Evolutionary conservation across 2,888 invertebrate species (phyloP).

Genomic region (Crioceris asparagi): DNA sequence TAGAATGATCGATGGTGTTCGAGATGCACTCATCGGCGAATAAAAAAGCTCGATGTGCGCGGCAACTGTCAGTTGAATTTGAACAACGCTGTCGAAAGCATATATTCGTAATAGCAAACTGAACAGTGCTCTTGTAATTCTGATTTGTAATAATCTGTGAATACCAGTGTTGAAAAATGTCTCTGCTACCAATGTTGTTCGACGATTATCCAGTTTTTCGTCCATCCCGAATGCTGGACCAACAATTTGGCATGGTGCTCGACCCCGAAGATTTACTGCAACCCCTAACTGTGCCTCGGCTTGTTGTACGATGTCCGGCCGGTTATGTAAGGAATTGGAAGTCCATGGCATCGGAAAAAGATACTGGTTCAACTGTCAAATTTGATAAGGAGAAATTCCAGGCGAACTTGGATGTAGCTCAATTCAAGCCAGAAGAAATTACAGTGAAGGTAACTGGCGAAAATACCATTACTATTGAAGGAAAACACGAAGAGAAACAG

Average conservation of each 20-base stretch:
- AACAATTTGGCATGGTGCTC: constrained; percentile 12
- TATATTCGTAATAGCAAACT: no score
- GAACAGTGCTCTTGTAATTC: no score
- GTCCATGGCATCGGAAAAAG: constrained; percentile 9
- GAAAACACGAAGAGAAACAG: constrained; percentile 65
- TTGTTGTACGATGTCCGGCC: constrained; percentile 10
- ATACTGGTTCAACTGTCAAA: constrained; percentile 17
- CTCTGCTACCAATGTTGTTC: constrained; percentile 10
- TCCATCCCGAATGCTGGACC: constrained; percentile 14
- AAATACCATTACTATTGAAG: constrained; percentile 59
- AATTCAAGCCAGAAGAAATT: constrained; percentile 68
- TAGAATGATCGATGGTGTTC: no score
- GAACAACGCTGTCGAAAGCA: no score
- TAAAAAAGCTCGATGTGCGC: no score
- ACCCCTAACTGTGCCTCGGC: constrained; percentile 9
- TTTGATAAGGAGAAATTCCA: constrained; percentile 56
- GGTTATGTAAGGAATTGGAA: constrained; percentile 19
- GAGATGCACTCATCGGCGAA: no score
- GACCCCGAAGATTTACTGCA: constrained; percentile 13
- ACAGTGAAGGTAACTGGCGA: constrained; percentile 58
- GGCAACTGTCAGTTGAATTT: no score
- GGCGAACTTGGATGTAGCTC: constrained; percentile 63
- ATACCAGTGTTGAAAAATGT: no score
- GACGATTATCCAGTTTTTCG: constrained; percentile 10
- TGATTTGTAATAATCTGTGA: no score